Base-by-base conservation (phyloP, 37 sponge, comb jelly and placozoan species). In the Aphrocallistes beatrix region DNA sequence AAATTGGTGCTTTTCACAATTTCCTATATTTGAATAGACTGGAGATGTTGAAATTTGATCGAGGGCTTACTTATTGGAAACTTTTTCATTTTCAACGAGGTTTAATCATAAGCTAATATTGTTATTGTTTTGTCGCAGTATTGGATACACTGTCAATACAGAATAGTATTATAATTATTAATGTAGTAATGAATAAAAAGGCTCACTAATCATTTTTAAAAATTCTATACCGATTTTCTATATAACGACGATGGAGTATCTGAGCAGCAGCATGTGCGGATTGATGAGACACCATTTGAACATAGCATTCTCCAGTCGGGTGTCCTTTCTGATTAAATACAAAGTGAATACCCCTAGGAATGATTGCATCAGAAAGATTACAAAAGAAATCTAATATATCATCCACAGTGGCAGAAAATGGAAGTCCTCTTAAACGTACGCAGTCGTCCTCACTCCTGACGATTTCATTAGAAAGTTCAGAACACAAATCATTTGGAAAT, bases 261-360 rank as follows among this genome's bases (percentile, higher is more conserved):
- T 60, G 1, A 19, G 75, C 75, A 60, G 75, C 75, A 21, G 3
- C 10, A 19, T 60, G 75, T 19, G 75, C 75, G 3, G 75, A 60
- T 25, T 60, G 1, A 60, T 60, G 21, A 60, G 75, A 60, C 6
- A 6, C 10, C 75, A 60, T 60, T 13, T 60, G 75, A 25, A 60
- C 75, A 60, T 60, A 60, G n/a, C 75, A 60, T 60, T 60, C 75
- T 13, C 75, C 75, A 32, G 75, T 60, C 10, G 75, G 75, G 28
- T 60, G 75, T 60, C 75, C 75, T 19, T 13, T 60, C 75, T 60
- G 75, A 28, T 60, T 60, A 60, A 32, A 60, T 32, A 60, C 75
- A 60, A 60, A 60, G 75, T 60, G 75, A 32, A 60, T 60, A 25
- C 75, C 75, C 8, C 75, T 21, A 19, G 8, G 75, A 8, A 60